A percentile compares a stretch with the other conserved stretches of the same genome.
Conservation (phyloP, 2,113 vertebrate species). For the Gymnobelideus leadbeateri region DNA sequence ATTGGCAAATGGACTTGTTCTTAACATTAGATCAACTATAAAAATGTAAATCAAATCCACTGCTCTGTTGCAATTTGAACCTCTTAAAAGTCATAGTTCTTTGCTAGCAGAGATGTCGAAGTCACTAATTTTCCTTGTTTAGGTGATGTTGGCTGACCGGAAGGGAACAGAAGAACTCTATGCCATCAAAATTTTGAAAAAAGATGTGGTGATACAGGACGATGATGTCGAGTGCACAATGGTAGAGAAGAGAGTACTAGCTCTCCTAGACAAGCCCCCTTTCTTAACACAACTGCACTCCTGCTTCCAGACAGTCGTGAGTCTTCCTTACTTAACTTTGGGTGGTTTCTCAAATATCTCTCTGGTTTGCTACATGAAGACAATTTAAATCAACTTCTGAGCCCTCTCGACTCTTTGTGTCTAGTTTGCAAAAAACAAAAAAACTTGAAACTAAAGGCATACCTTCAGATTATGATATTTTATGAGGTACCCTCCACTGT, state of each 20-base stretch:
- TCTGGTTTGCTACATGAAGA: background rate
- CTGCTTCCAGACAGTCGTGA: slow-evolving; percentile 98
- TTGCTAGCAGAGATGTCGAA: slow-evolving; percentile 6
- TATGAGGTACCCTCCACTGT: background rate
- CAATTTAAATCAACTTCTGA: background rate
- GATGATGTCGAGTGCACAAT: slow-evolving; percentile 99
- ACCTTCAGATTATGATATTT: background rate
- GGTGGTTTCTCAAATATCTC: background rate
- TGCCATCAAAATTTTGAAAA: slow-evolving; percentile 98
- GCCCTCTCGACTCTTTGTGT: background rate
- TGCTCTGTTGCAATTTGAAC: slow-evolving; percentile 4
- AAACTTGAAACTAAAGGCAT: background rate
- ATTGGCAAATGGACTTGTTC: background rate
- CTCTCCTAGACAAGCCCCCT: slow-evolving; percentile 92
- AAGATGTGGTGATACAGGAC: slow-evolving; percentile 99
- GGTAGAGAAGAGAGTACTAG: slow-evolving; percentile 98
- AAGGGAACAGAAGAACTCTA: slow-evolving; percentile 96
- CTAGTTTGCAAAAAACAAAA: background rate
- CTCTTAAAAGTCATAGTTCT: background rate
- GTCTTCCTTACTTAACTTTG: slow-evolving; percentile 65
- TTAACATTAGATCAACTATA: slow-evolving; percentile 17
- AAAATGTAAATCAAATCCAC: background rate
- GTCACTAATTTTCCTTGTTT: background rate
- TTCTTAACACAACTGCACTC: slow-evolving; percentile 98
- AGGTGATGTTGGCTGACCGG: slow-evolving; percentile 98